These are phyloP conservation scores for Gallinago paraguaiae DNA, from an alignment of 2,113 vertebrate species.

Conservation along the genomic window DNA sequence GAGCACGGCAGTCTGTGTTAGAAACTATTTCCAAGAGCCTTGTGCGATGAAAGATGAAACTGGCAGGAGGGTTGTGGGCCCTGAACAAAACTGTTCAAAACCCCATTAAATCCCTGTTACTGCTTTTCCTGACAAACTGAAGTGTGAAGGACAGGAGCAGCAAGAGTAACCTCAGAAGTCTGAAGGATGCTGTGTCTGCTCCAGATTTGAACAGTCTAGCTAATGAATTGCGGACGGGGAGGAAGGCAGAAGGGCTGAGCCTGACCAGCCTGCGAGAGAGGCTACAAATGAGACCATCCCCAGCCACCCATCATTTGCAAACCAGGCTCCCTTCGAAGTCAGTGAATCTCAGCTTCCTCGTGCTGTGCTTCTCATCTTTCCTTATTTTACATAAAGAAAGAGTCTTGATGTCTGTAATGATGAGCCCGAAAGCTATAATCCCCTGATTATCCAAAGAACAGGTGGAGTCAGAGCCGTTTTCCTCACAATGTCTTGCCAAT, in stretches of 20 bases:
- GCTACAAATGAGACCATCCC: not conserved
- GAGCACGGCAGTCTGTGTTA: not conserved
- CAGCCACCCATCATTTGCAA: conserved; percentile 24
- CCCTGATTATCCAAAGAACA: not conserved
- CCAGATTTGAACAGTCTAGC: conserved; percentile 7
- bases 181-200: conserved; percentile 35
- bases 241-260: conserved; percentile 28
- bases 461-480: not conserved
- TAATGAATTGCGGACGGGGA: conserved; percentile 6
- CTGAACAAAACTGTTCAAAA: conserved; percentile 37
- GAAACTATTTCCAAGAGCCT: conserved; percentile 18
- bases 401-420: conserved; percentile 11
- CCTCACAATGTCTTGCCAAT: not conserved
- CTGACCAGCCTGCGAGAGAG: not conserved
- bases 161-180: conserved; percentile 39
- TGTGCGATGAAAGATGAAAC: conserved; percentile 13
- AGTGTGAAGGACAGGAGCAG: conserved; percentile 15
- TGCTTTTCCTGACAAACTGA: conserved; percentile 8
- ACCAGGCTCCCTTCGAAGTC: not conserved
- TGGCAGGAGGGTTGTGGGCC: not conserved
- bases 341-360: not conserved
- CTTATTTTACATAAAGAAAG: not conserved
- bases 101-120: conserved; percentile 11
- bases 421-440: conserved; percentile 8
- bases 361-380: conserved; percentile 4